Evolutionary conservation across 2,888 invertebrate genomes (phyloP).

Genomic region (Pyralis farinalis): DNA sequence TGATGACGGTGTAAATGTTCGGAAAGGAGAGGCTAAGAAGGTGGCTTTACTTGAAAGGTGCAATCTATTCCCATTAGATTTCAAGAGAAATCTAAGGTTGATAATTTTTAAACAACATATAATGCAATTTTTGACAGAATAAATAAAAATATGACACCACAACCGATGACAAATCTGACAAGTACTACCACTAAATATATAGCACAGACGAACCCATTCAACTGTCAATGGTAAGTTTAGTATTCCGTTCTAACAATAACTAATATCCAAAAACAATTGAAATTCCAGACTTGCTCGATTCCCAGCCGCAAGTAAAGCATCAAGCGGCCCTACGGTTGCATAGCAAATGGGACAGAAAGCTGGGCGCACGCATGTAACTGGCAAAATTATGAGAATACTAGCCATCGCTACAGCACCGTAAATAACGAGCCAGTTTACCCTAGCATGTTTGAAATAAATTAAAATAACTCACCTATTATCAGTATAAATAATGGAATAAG

Average conservation of each 20-base stretch:
- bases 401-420: slow-evolving; percentile 24
- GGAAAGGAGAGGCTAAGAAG: neutral
- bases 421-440: slow-evolving; percentile 36
- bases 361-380: slow-evolving; percentile 30
- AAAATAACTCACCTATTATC: slow-evolving; percentile 27
- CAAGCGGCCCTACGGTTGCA: slow-evolving; percentile 8
- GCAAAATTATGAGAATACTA: slow-evolving; percentile 33
- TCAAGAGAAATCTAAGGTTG: too few species aligned
- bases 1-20: neutral
- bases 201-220: too few species aligned
- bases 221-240: neutral
- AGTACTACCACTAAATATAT: too few species aligned
- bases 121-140: too few species aligned
- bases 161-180: too few species aligned
- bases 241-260: neutral
- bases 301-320: neutral
- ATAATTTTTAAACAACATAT: too few species aligned
- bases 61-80: neutral
- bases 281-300: neutral
- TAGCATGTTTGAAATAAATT: slow-evolving; percentile 30
- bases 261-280: neutral
- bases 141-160: too few species aligned
- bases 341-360: slow-evolving; percentile 23
- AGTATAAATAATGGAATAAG: slow-evolving; percentile 20
- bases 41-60: neutral